Percentiles rank a stretch among this genome's conserved stretches.
These are phyloP conservation scores for Piliocolobus tephrosceles DNA, from an alignment of 2,113 vertebrate species.

Conservation along the genomic window DNA sequence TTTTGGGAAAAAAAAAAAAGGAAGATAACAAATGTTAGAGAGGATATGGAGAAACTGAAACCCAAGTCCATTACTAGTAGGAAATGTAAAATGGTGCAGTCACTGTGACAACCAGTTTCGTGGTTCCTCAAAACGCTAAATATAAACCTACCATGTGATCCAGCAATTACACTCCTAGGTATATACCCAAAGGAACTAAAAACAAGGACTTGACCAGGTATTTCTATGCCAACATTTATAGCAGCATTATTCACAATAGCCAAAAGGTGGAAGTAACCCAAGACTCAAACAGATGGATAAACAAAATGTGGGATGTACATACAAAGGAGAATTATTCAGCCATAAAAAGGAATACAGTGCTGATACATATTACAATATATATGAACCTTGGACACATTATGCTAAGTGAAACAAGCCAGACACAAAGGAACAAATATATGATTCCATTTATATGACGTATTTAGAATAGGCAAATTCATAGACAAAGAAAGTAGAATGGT, in stretches of 20 bases:
- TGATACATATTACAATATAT: not conserved
- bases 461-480: not conserved
- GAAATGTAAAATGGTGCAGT: not conserved
- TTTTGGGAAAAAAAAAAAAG: not conserved
- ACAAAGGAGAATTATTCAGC: not conserved
- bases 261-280: not conserved
- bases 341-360: not conserved
- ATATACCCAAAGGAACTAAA: slow-evolving; percentile 16
- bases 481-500: not conserved
- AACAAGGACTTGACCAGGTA: not conserved
- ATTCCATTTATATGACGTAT: not conserved
- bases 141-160: not conserved
- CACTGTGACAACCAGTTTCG: not conserved
- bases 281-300: not conserved
- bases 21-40: not conserved
- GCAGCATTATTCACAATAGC: not conserved
- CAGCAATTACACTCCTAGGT: not conserved
- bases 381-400: not conserved
- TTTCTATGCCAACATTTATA: not conserved
- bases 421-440: not conserved
- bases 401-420: not conserved
- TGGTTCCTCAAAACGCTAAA: not conserved
- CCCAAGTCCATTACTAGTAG: not conserved
- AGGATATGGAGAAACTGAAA: not conserved
- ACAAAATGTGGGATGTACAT: not conserved